Base-by-base conservation (phyloP, 2,888 invertebrate species). In the Mesodorylaimus sp. region DNA sequence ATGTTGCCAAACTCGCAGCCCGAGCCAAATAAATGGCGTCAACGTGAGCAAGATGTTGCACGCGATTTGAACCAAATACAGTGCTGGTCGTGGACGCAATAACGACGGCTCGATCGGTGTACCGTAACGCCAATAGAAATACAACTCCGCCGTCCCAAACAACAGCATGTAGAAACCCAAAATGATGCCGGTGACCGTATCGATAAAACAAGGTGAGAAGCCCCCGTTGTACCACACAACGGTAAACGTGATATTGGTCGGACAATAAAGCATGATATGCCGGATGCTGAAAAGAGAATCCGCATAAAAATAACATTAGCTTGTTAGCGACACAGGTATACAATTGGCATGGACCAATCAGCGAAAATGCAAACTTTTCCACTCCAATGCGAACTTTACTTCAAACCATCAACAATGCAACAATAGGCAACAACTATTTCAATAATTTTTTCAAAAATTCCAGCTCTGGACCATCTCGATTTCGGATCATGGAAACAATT, bases 131-230 rank as follows among this genome's bases (percentile, higher is more conserved):
- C 28, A 13, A 29, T 52, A 52, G 47, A 47, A 42, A 13, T 24
- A 24, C 27, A 52, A 29, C 38, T 52, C 52, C 23, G 45, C 3
- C 13, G 10, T 3, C 21, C 50, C 53, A 42, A 37, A 46, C 21
- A 46, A 19, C 7, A 23, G 37, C 29, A 51, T 32, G 19, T 48
- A 13, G 5, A 24, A 7, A 5, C 23, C 28, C 26, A 51, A 25
- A n/a, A 53, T 16, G 16, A 38, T 19, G 25, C 48, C 21, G 1
- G 3, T 21, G 19, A 51, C 2, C 13, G 53, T 51, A 25, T 47
- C 42, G 19, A 51, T 10, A 28, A 53, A 43, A 25, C 53, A 53
- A 2, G 5, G 26, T n/a, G 52, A 38, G 37, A 52, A 52, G 19
- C 19, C 45, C 13, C 43, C 26, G 16, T 29, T 16, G 16, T 21